Base-by-base conservation (phyloP, 2,113 vertebrate species). In the Callorhinus ursinus region DNA sequence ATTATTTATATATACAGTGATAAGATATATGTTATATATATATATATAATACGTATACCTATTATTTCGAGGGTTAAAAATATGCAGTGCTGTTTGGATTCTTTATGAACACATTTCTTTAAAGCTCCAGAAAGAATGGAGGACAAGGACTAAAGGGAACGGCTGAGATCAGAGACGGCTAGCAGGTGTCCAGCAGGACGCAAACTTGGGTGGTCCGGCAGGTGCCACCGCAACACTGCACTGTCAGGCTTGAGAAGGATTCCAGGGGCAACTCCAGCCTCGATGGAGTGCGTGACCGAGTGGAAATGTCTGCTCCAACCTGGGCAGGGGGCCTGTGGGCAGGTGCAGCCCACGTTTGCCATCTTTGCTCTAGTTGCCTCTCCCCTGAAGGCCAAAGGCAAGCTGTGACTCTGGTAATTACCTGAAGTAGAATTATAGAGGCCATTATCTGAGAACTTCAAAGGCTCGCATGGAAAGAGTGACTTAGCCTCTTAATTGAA, bases 401-500 rank as follows among this genome's bases (percentile, higher is more conserved):
- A 81, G 39, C 61, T 49, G 46, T 49, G 84, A 76, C 24, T 85
- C 90, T 57, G 51, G 51, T 49, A 77, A 36, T 96, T 69, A 59
- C 90, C 36, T 19, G 55, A 63, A 16, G 61, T 4, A 51, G 51
- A 96, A 69, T 91, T 39, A 83, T 0, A 81, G 84, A 79, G 46
- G 69, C 79, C 67, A 31, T 92, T 86, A 88, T 74, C 88, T 80
- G 36, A 76, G n/a, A 15, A 80, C 90, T 96, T 97, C 93, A 95
- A 96, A 96, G 95, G 55, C 79, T 42, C 69, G 7, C 49, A 19
- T 8, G 19, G 90, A 93, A 89, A 82, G 55, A 89, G 46, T 51
- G 33, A 76, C 80, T 82, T 63, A 33, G 79, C 90, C 87, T 97
- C 90, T 94, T 96, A 63, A 96, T 61, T 71, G 92, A 92, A 84